Percentiles rank a stretch among this genome's conserved stretches.
phyloP scores from a whole-genome alignment of 2,113 vertebrate species.

The Ifrita kowaldi region DNA sequence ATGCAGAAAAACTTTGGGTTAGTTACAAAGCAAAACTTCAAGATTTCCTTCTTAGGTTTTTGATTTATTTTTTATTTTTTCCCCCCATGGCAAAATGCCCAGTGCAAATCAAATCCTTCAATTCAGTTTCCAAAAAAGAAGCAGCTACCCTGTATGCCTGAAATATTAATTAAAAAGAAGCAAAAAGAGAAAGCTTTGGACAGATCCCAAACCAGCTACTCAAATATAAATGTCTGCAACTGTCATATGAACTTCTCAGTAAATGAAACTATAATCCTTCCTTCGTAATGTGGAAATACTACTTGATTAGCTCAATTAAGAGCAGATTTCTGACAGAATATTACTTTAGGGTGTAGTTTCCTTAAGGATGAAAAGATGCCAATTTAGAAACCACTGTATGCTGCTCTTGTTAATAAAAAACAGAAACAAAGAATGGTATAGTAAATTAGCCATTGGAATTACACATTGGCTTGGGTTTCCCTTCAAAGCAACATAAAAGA shows the following conservation, averaged over 20 bases:
- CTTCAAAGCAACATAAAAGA: constrained; percentile 44
- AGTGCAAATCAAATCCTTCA: constrained; percentile 8
- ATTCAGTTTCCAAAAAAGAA: neutral
- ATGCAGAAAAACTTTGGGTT: neutral
- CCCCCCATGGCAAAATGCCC: neutral
- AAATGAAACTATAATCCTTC: constrained; percentile 58
- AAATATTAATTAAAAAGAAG: constrained; percentile 44
- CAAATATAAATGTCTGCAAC: constrained; percentile 43
- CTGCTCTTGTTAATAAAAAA: constrained; percentile 63
- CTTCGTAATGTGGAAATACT: constrained; percentile 51
- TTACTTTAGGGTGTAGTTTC: constrained; percentile 53
- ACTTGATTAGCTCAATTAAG: constrained; percentile 62
- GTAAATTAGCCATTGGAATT: constrained; percentile 49
- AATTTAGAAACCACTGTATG: constrained; percentile 52
- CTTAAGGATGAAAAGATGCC: constrained; percentile 49
- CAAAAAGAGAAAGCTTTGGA: constrained; percentile 28
- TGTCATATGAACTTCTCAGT: constrained; percentile 1
- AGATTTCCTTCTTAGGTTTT: neutral
- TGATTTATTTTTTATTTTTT: neutral
- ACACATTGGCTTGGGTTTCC: constrained; percentile 6
- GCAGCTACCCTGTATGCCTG: neutral
- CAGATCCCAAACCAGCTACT: constrained; percentile 50
- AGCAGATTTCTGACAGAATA: constrained; percentile 42
- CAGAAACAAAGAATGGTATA: constrained; percentile 22
- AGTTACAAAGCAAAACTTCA: neutral